Conservation (phyloP, 2,888 invertebrate species). For the Drosophila macrospina region DNA sequence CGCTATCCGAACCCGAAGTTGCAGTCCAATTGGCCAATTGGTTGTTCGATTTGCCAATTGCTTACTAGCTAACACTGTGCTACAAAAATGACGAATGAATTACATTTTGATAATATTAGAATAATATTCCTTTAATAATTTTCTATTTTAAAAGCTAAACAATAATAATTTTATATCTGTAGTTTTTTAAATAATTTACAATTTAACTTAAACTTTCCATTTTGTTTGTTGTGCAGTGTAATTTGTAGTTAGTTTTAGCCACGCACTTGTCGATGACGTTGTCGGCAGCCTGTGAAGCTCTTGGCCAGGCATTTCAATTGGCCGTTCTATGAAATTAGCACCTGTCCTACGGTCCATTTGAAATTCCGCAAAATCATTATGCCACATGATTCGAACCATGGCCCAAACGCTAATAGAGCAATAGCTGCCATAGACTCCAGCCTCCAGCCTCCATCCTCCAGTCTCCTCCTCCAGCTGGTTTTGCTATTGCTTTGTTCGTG, state of each 20-base stretch:
- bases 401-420: constrained; percentile 79
- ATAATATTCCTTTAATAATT: too few relatives aligned
- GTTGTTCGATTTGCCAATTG: constrained; percentile 63
- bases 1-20: constrained; percentile 53
- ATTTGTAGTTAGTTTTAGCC: constrained; percentile 74
- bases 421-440: constrained; percentile 60
- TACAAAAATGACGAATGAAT: too few relatives aligned
- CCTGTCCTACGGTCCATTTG: constrained; percentile 82
- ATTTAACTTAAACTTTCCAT: neutral
- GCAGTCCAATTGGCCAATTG: constrained; percentile 70
- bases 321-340: constrained; percentile 83
- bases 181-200: neutral
- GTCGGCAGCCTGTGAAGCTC: constrained; percentile 71
- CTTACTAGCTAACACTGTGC: constrained; percentile 46
- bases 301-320: constrained; percentile 74
- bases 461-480: constrained; percentile 15
- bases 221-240: constrained; percentile 55
- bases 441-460: constrained; percentile 12
- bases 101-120: too few relatives aligned
- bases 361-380: constrained; percentile 83
- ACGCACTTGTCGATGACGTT: constrained; percentile 65
- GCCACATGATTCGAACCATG: constrained; percentile 63
- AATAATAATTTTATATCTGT: too few relatives aligned
- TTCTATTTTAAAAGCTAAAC: too few relatives aligned
- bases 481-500: constrained; percentile 63